phyloP scores from a whole-genome alignment of 2,113 vertebrate species.

The Nycticorax nycticorax region DNA sequence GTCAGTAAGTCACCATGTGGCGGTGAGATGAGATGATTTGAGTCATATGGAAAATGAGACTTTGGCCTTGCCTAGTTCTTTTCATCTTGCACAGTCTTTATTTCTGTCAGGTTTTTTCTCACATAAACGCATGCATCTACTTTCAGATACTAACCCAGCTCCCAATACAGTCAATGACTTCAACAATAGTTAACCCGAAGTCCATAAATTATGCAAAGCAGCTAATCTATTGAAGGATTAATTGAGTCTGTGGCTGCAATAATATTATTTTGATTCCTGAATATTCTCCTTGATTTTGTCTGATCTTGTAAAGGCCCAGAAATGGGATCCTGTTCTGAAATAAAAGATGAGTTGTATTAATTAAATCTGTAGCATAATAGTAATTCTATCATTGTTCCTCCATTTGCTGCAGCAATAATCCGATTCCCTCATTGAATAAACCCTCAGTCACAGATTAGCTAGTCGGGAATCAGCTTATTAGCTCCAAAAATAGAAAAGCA shows the following conservation, averaged over 20 bases:
- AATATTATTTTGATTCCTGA: not conserved
- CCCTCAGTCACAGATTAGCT: slow-evolving; percentile 7
- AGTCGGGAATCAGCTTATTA: not conserved
- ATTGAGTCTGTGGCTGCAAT: not conserved
- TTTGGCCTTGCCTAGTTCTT: accelerated
- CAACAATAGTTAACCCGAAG: not conserved
- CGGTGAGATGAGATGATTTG: not conserved
- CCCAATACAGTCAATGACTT: not conserved
- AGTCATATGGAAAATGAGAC: accelerated
- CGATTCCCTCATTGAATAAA: not conserved
- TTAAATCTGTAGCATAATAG: not conserved
- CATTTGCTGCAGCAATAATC: not conserved
- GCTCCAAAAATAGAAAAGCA: not conserved
- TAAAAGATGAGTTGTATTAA: not conserved
- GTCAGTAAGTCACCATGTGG: not conserved
- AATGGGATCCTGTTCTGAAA: not conserved
- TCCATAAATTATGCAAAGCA: not conserved
- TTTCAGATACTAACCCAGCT: not conserved
- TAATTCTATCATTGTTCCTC: not conserved
- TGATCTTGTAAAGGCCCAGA: not conserved
- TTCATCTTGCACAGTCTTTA: not conserved
- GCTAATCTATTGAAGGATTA: not conserved
- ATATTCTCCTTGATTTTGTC: not conserved
- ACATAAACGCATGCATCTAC: no score
- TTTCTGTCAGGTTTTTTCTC: not conserved